A percentile compares a stretch with the other conserved stretches of the same genome.
phyloP scores from a whole-genome alignment of 2,113 vertebrate species.

The Dromas ardeola region DNA sequence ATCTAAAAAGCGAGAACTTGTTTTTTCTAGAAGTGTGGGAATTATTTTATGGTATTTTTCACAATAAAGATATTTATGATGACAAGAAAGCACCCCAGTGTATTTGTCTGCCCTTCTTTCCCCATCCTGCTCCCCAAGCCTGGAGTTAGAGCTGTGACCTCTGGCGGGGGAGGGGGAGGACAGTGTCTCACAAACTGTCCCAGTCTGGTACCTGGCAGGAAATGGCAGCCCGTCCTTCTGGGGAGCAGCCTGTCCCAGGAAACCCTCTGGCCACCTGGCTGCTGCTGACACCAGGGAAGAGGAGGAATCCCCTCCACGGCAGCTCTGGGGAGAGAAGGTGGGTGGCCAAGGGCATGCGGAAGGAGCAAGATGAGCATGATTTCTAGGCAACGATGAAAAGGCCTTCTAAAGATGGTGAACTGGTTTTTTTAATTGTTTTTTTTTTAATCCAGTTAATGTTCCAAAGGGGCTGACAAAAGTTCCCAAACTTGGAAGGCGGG shows the following conservation, averaged over 20 bases:
- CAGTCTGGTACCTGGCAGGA: rapidly evolving
- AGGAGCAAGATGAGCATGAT: rapidly evolving
- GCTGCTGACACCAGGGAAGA: rapidly evolving
- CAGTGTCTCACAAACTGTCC: rapidly evolving
- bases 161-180: rapidly evolving
- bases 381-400: neutral
- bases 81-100: constrained; percentile 4
- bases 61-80: constrained; percentile 83
- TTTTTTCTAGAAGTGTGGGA: constrained; percentile 72
- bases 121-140: neutral
- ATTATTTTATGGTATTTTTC: constrained; percentile 81
- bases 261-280: neutral
- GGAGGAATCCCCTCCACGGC: too few relatives aligned
- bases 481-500: too few relatives aligned
- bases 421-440: too few relatives aligned
- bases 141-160: neutral
- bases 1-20: constrained; percentile 55
- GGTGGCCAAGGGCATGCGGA: neutral
- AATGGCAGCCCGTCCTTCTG: too few relatives aligned
- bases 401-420: neutral
- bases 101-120: neutral
- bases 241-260: neutral
- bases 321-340: neutral
- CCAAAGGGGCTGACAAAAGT: neutral
- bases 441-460: neutral